Evolutionary conservation across 2,888 invertebrate genomes (phyloP).

Genomic region (Archips crataeganus): DNA sequence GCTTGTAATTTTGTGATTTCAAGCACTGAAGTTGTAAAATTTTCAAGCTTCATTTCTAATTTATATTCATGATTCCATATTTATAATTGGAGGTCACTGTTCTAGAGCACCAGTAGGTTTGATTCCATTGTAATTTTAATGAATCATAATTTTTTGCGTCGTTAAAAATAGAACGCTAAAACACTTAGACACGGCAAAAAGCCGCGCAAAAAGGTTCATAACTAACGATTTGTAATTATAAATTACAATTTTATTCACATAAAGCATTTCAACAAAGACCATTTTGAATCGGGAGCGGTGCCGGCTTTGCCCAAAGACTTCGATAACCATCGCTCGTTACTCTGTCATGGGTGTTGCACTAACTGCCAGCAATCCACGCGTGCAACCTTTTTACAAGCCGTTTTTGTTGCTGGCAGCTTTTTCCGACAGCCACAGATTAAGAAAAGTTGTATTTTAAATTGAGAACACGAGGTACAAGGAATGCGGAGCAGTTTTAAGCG

Average conservation of each 20-base stretch:
- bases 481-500: slow-evolving; percentile 55
- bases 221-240: slow-evolving; percentile 25
- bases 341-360: slow-evolving; percentile 79
- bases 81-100: background rate
- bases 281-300: slow-evolving; percentile 31
- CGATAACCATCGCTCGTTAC: slow-evolving; percentile 81
- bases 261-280: slow-evolving; percentile 36
- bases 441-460: slow-evolving; percentile 35
- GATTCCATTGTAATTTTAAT: background rate
- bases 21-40: background rate
- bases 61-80: background rate
- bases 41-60: background rate
- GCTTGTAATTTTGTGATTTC: background rate
- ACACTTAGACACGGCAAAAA: background rate
- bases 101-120: background rate
- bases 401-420: slow-evolving; percentile 40
- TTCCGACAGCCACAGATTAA: slow-evolving; percentile 40
- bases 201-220: slow-evolving; percentile 8
- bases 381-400: slow-evolving; percentile 66
- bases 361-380: slow-evolving; percentile 77
- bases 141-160: background rate
- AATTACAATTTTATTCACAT: slow-evolving; percentile 30
- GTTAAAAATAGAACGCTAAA: background rate
- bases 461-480: slow-evolving; percentile 24
- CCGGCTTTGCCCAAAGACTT: slow-evolving; percentile 44